Conservation (phyloP, 2,888 invertebrate species). For the Megaustenia siamemsis region DNA sequence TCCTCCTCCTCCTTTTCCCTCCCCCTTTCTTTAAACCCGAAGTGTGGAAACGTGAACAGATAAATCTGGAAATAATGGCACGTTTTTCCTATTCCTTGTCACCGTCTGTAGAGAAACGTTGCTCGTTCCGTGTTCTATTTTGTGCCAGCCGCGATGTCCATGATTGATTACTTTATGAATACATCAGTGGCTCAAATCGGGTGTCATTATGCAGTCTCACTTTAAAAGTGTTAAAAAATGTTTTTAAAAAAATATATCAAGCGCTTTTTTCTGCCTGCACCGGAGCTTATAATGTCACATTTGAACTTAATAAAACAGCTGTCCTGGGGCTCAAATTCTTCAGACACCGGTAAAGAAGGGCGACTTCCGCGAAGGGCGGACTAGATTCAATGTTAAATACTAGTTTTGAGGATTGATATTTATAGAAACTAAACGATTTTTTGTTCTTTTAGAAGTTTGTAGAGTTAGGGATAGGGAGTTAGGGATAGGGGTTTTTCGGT, state of each 20-base stretch:
- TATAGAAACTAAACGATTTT: too few species aligned
- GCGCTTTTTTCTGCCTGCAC: neutral
- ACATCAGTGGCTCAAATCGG: neutral
- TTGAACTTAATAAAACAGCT: neutral
- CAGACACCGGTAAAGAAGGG: neutral
- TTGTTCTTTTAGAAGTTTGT: too few species aligned
- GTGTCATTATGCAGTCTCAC: neutral
- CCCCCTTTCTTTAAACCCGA: neutral
- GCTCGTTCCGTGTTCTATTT: neutral
- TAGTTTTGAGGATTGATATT: too few species aligned
- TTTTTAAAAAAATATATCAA: too few species aligned
- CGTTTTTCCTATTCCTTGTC: neutral
- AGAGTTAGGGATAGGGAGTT: too few species aligned
- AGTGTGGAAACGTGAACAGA: neutral
- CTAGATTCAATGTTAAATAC: too few species aligned
- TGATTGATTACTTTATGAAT: conserved; percentile 4
- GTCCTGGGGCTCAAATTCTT: neutral
- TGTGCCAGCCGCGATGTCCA: neutral
- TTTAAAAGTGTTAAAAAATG: neutral
- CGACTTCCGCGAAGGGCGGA: too few species aligned
- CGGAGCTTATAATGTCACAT: neutral
- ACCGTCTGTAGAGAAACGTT: neutral
- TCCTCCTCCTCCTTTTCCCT: too few species aligned
- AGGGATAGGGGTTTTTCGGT: too few species aligned
- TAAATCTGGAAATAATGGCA: neutral